A percentile compares a stretch with the other conserved stretches of the same genome.
These are phyloP conservation scores for Dichetophora obliterata DNA, from an alignment of 2,888 invertebrate species.

Conservation along the genomic window DNA sequence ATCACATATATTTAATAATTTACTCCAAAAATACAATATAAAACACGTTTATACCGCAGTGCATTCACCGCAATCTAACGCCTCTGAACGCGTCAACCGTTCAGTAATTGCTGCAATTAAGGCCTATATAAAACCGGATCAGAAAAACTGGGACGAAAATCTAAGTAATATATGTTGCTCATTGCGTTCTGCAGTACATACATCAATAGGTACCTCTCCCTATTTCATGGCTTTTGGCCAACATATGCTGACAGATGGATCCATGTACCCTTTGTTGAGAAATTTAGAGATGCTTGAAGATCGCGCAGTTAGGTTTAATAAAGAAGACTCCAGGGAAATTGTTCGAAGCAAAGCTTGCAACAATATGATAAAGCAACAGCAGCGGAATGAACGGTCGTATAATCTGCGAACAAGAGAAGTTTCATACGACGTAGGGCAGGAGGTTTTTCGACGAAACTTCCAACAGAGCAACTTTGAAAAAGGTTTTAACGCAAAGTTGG, in stretches of 20 bases:
- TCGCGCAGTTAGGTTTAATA: conserved; percentile 10
- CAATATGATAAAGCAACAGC: background rate
- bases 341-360: background rate
- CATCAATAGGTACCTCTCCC: conserved; percentile 34
- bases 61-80: conserved; percentile 39
- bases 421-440: conserved; percentile 16
- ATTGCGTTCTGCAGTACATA: conserved; percentile 27
- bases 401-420: conserved; percentile 22
- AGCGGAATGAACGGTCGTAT: conserved; percentile 9
- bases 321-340: conserved; percentile 23
- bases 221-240: conserved; percentile 33
- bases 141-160: conserved; percentile 44
- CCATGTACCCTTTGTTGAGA: conserved; percentile 24
- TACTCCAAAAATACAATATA: conserved; percentile 20
- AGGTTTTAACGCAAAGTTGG: background rate
- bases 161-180: conserved; percentile 36
- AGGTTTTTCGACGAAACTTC: conserved; percentile 26
- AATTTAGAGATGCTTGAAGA: conserved; percentile 34
- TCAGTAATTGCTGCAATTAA: conserved; percentile 41
- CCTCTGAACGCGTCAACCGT: conserved; percentile 42
- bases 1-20: conserved; percentile 7
- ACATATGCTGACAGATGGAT: conserved; percentile 29
- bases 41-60: conserved; percentile 33
- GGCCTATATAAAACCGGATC: conserved; percentile 36
- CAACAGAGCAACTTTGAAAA: conserved; percentile 23